Evolutionary conservation across 2,888 invertebrate species (phyloP), one percentile per base, ranked within the genome.

Genomic region (Hypomecis punctinalis): DNA sequence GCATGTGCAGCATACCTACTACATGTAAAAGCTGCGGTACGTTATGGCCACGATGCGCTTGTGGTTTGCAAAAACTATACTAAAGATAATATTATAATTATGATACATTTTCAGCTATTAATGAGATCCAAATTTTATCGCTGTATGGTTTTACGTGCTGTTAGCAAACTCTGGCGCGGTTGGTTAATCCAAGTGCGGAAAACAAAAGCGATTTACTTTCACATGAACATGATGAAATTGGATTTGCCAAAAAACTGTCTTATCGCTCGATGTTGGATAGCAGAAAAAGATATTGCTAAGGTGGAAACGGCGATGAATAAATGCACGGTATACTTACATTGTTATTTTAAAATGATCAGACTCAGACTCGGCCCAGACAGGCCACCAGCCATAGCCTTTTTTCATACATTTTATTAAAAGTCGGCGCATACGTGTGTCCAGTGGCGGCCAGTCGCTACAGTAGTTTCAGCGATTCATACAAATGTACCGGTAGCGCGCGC

Each of bases 101-200:
- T 23, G 23, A 23, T 23, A 23, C 23, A 33, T 52, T 74, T 70
- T 57, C 69, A 97, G 96, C 97, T 98, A 35, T 86, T 98, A 70
- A 95, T 94, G 69, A 97, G 97, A 89, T 97, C 98, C 0, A 95
- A 95, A 80, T 97, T 97, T 81, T 97, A 98, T 81, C 95, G 97
- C 37, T 97, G 97, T 80, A 94, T 97, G 49, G 96, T 97, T 0
- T 87, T 98, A 47, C 95, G 96, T 5, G 95, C 95, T 7, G 96
- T 98, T 0, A 96, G 97, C 6, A 96, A 96, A 77, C 96, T 97
- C 80, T 94, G 97, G 78, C 95, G 95, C 56, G 94, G 94, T 64
- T 98, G 98, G 98, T 94, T 94, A 78, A 94, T 96, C 11, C 96
- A 97, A 94, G 96, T 97, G n/a, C 94, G 95, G 54, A 98, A 98